These are phyloP conservation scores for Nomada flava DNA, from an alignment of 2,888 invertebrate genomes.

Conservation along the genomic window DNA sequence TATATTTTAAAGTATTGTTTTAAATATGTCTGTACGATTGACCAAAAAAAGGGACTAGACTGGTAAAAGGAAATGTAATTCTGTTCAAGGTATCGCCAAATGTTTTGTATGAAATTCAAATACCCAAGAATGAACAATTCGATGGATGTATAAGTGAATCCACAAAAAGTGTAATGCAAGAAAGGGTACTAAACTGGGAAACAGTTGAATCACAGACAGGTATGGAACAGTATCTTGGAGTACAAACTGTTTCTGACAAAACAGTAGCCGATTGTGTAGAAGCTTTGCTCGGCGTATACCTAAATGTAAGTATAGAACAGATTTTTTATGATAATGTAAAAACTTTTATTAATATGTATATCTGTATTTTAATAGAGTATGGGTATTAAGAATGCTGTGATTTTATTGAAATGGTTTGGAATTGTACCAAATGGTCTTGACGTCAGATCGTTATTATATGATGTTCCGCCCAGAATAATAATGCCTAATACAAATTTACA, in stretches of 20 bases:
- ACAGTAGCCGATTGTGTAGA: constrained; percentile 93
- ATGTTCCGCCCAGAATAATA: constrained; percentile 57
- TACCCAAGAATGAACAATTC: constrained; percentile 84
- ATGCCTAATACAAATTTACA: constrained; percentile 66
- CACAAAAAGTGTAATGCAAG: constrained; percentile 77
- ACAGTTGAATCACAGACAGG: constrained; percentile 83
- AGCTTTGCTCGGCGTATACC: constrained; percentile 92
- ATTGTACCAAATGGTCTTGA: constrained; percentile 85
- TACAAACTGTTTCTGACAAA: constrained; percentile 87
- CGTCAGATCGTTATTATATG: constrained; percentile 78
- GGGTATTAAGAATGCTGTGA: constrained; percentile 85
- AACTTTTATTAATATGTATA: neutral
- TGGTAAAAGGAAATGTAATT: constrained; percentile 34
- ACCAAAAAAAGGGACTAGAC: neutral
- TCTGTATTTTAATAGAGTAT: constrained; percentile 82
- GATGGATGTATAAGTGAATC: constrained; percentile 81
- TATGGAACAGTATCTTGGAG: constrained; percentile 84
- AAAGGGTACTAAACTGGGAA: constrained; percentile 77
- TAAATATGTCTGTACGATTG: neutral
- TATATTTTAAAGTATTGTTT: neutral
- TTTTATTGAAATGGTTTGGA: constrained; percentile 88
- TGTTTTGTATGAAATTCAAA: constrained; percentile 84
- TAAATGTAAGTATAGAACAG: constrained; percentile 82
- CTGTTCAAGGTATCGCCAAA: constrained; percentile 84
- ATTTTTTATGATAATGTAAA: neutral